These are phyloP conservation scores for Hartigia nigra DNA, from an alignment of 2,888 invertebrate genomes.

Conservation along the genomic window DNA sequence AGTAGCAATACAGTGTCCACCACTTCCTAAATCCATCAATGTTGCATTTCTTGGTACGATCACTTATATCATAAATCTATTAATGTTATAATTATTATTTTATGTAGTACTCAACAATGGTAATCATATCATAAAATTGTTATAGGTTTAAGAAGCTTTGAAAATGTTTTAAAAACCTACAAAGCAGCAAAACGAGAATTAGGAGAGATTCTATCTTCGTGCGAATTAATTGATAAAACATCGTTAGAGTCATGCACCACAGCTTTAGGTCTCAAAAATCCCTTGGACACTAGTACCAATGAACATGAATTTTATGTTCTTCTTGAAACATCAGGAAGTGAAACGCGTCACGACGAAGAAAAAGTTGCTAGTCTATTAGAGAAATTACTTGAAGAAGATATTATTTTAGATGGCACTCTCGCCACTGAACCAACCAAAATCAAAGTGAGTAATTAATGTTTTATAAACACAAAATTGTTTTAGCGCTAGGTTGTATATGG, in stretches of 20 bases:
- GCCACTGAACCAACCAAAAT: conserved; percentile 87
- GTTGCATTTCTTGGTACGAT: conserved; percentile 87
- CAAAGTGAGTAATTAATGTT: conserved; percentile 68
- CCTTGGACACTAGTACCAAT: conserved; percentile 48
- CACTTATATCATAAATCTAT: background rate
- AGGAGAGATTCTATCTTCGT: conserved; percentile 93
- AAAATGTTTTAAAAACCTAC: conserved; percentile 81
- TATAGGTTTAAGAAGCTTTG: conserved; percentile 81
- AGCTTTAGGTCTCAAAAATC: conserved; percentile 71
- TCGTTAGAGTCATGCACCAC: conserved; percentile 76
- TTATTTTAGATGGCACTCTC: conserved; percentile 85
- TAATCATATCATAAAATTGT: conserved; percentile 13
- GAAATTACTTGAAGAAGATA: conserved; percentile 75
- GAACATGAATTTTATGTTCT: conserved; percentile 84
- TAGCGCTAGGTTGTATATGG: background rate
- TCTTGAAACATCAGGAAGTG: conserved; percentile 90
- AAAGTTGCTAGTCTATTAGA: conserved; percentile 86
- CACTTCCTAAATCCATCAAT: conserved; percentile 82
- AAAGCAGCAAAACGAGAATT: conserved; percentile 79
- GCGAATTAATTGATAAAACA: conserved; percentile 89
- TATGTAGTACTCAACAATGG: background rate
- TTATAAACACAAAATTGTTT: background rate
- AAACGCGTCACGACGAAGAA: conserved; percentile 85
- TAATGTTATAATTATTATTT: background rate
- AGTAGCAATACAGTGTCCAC: conserved; percentile 90